Evolutionary conservation across 2,888 invertebrate species (phyloP), one percentile per base, ranked within the genome.

Genomic region (Imbricaverruca yamaguchii): DNA sequence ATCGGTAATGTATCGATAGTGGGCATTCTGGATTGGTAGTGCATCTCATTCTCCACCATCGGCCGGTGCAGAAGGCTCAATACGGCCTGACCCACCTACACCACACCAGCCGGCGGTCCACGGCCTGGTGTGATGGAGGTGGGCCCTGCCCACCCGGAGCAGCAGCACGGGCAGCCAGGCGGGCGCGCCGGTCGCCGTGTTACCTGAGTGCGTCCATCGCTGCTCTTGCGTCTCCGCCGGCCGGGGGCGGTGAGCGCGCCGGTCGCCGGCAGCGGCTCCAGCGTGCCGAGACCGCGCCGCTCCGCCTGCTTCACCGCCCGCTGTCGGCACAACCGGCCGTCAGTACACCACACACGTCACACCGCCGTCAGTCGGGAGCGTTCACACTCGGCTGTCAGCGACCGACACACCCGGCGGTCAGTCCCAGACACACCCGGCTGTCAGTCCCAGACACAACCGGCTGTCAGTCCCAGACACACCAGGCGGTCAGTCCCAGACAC

Each of bases 201-300:
- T 21, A 74, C 74, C 74, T 74, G 74, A 0, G 74, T 55, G 74
- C 74, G 74, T 21, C 53, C 74, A 55, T 74, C 74, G 74, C 74
- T 55, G 74, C 74, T 74, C 53, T 18, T 53, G 9, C 74, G 74
- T 9, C 74, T 53, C 9, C 74, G 21, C 21, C 53, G 55, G 74
- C 13, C 53, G 53, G 21, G 21, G 39, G 74, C 15, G 18, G 74
- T 4, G 8, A 13, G 11, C 25, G 25, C 13, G 53, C 74, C 74
- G 18, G 74, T 12, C 74, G 74, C 23, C 74, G 74, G 55, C 74
- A 74, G 74, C 74, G 74, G 74, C 74, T 74, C 74, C 74, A 74
- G 10, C 74, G 53, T 74, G 23, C 55, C 55, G 53, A 74, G 74
- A 11, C 74, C 74, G 18, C 74, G 74, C 53, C 74, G 74, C 55